Evolutionary conservation across 2,797 vertebrate species (phyloP), one percentile per base, ranked within the genome.

Genomic region (Pampus argenteus): DNA sequence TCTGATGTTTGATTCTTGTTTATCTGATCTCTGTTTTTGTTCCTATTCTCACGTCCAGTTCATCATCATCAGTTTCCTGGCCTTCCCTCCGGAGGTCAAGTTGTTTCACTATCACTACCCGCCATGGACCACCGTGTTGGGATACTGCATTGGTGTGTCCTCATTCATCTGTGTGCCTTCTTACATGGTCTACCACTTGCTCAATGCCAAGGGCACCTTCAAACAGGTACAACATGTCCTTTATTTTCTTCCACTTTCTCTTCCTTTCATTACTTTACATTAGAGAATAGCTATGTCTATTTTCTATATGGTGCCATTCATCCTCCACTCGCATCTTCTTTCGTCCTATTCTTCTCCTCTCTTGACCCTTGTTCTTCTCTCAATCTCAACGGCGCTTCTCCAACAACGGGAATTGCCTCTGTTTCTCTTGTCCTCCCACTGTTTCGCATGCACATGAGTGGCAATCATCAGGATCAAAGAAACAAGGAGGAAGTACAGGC

Each of bases 61-160:
- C 5, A 97, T 99, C 89, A 97, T 98, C 67, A 95, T 95, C 93
- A 99, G 97, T 74, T 99, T 99, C 89, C 89, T 99, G 88, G 96
- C 95, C 78, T 96, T 92, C 77, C 96, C 97, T 9, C 97, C 96
- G 0, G 93, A 96, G 49, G 95, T 99, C 28, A 95, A 84, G 51
- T 93, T 99, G 71, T 99, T 99, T 76, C 40, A 97, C 71, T 99
- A 99, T 34, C 81, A 83, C 3, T 99, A 97, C 74, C 97, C 98
- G 0, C 93, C 92, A 45, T 99, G 98, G 98, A 98, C 96, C 76
- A 94, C 95, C 5, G 90, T 96, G 42, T 78, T 99, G 82, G 98
- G 98, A 47, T 99, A 99, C 83, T 97, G 96, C 91, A 97, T 99
- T 23, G 98, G 98, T 7, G 95, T 95, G 17, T 99, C 98, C 3